Evolutionary conservation across 1,140 invertebrate genomes (phyloP).

Genomic region (Zaprionus africanus): DNA sequence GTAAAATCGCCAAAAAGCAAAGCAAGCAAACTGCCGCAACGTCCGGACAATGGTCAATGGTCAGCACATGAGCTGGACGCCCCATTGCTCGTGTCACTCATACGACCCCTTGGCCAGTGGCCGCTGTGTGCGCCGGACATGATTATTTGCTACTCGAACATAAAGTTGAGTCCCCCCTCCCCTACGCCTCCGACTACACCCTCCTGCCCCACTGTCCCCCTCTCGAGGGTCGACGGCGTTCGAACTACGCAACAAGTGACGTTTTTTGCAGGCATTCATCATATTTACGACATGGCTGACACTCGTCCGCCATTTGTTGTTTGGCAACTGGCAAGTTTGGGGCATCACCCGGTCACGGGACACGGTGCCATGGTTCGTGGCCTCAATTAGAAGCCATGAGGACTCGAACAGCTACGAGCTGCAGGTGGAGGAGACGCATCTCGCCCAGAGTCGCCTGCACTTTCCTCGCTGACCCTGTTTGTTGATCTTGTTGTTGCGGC

Average conservation of each 20-base stretch:
- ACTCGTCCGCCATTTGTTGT: constrained; percentile 35
- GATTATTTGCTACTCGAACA: constrained; percentile 83
- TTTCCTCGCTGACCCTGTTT: constrained; percentile 32
- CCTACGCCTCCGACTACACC: background rate
- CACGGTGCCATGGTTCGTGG: constrained; percentile 16
- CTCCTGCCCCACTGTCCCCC: background rate
- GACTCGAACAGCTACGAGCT: constrained; percentile 24
- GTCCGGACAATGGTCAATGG: constrained; percentile 61
- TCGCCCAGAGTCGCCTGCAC: constrained; percentile 21
- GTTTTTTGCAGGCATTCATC: constrained; percentile 78
- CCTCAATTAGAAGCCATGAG: constrained; percentile 68
- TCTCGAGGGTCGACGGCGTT: background rate
- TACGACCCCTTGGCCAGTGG: constrained; percentile 46
- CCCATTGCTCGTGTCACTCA: constrained; percentile 76
- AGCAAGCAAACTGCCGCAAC: constrained; percentile 69
- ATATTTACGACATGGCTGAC: constrained; percentile 65
- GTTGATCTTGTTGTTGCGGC: constrained; percentile 46
- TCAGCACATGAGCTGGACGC: constrained; percentile 41
- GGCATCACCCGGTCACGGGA: background rate
- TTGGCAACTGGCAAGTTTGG: constrained; percentile 6
- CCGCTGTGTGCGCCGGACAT: constrained; percentile 56
- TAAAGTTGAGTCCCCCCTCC: constrained; percentile 52
- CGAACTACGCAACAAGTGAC: constrained; percentile 77
- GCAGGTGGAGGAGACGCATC: constrained; percentile 8
- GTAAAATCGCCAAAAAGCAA: constrained; percentile 82